Base-by-base conservation (phyloP, 1,140 invertebrate species). In the Drosophila asahinai region DNA sequence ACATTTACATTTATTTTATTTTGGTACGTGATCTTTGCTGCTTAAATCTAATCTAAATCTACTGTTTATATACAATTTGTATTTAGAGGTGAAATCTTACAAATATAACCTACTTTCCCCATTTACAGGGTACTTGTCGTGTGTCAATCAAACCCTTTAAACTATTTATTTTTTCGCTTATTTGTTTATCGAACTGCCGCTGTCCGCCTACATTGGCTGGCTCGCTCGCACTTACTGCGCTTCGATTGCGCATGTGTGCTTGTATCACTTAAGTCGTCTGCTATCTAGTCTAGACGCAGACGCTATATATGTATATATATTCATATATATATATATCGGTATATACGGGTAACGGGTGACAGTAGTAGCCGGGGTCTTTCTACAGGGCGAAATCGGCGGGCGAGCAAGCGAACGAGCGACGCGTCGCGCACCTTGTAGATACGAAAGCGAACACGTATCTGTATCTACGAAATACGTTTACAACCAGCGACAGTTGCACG, bases 211-310 rank as follows among this genome's bases (percentile, higher is more conserved):
- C 75, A 77, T 59, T 59, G 49, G 49, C 73, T 14, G 43, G 38
- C 54, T 45, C 77, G 42, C 77, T 68, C 43, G 38, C 61, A 60
- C 45, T 27, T 48, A 58, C 67, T 48, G 63, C 73, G 55, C 59
- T 59, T 33, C 40, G 60, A 80, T 54, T 72, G 83, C 83, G 77
- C 84, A 87, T 87, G 72, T 87, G 73, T 89, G 84, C 67, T 89
- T 80, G 81, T 87, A 84, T 90, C 81, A 83, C 86, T 89, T 90
- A 90, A 90, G 82, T 91, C 78, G 86, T 91, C 86, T 91, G 81
- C 87, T 91, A 84, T 91, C 81, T 87, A 73, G 87, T 91, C 86
- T 91, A 86, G 86, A 84, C 86, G 72, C 70, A 76, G 80, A 75
- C 77, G 61, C 75, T 48, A 49, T 25, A 25, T 25, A 19, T 63